phyloP scores from a whole-genome alignment of 2,797 vertebrate genomes.

The Malurus leucopterus region DNA sequence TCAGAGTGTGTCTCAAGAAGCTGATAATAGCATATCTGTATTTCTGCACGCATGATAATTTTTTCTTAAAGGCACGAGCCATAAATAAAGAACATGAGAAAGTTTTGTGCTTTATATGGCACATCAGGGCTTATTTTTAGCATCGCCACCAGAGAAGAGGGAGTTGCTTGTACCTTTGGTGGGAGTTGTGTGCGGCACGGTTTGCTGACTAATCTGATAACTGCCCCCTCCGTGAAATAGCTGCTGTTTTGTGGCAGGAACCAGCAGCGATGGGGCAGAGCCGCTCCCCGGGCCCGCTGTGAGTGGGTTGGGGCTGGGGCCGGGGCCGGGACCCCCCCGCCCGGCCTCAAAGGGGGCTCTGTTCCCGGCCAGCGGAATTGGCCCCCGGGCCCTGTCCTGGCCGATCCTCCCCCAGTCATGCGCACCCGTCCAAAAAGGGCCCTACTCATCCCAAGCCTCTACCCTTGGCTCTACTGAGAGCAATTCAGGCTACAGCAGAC shows the following conservation, averaged over 20 bases:
- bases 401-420: conserved; percentile 82
- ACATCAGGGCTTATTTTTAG: conserved; percentile 20
- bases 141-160: not conserved
- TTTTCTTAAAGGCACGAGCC: not conserved
- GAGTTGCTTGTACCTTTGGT: not conserved
- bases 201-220: conserved; percentile 24
- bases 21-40: not conserved
- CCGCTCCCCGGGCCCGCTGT: not conserved
- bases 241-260: conserved; percentile 17
- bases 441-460: conserved; percentile 76
- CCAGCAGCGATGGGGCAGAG: not conserved
- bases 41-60: accelerated
- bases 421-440: conserved; percentile 79
- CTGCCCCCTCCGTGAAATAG: not conserved
- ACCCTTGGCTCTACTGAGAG: conserved; percentile 83
- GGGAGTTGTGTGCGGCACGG: not conserved
- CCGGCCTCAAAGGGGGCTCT: conserved; percentile 85
- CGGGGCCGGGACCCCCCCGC: not conserved
- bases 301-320: conserved; percentile 53
- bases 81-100: not conserved
- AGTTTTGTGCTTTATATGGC: conserved; percentile 4
- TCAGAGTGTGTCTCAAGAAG: not conserved
- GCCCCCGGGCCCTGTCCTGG: conserved; percentile 88
- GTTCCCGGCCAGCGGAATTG: conserved; percentile 82
- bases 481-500: conserved; percentile 81